Base-by-base conservation (phyloP, 2,113 vertebrate genomes). In the Calidris pugnax region DNA sequence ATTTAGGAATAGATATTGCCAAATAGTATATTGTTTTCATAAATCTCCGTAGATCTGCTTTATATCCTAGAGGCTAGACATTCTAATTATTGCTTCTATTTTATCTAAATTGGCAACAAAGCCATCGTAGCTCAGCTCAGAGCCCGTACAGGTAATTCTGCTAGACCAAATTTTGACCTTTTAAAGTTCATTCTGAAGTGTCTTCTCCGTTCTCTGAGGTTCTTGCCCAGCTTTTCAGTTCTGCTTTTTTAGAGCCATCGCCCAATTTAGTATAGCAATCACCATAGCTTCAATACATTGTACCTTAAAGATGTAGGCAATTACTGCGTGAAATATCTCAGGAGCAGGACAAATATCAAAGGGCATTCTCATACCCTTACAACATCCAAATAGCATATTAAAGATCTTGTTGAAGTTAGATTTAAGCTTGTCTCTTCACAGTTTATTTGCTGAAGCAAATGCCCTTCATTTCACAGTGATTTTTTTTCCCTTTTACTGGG, bases 51-150 rank as follows among this genome's bases (percentile, higher is more conserved):
- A 94, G 97, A 94, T 93, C 88, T 0, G 35, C 92, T 96, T 87
- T 94, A 95, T 95, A 97, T 96, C 94, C 92, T 96, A 67, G 84
- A 89, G 96, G 89, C 94, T 91, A 92, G 96, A 96, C 97, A 96
- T 95, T 96, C 96, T 96, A 97, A 95, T 96, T 97, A 96, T 97
- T 97, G 95, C 96, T 95, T 97, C 96, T 97, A 85, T 96, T 97
- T 97, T 97, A 95, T 97, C 95, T 97, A 95, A 97, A 97, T 97
- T 96, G 96, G 95, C 94, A 97, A 95, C 94, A 92, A 95, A 97
- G 80, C 94, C 80, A 87, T 97, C 53, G 23, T 60, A 90, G 88
- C 97, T 97, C 95, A 90, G 92, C 95, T 96, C 86, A 64, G 69
- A 97, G 94, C 79, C 56, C 32, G 92, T 91, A 45, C 94, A 97